Conservation (phyloP, 2,797 vertebrate genomes). For the Tamandua tetradactyla region DNA sequence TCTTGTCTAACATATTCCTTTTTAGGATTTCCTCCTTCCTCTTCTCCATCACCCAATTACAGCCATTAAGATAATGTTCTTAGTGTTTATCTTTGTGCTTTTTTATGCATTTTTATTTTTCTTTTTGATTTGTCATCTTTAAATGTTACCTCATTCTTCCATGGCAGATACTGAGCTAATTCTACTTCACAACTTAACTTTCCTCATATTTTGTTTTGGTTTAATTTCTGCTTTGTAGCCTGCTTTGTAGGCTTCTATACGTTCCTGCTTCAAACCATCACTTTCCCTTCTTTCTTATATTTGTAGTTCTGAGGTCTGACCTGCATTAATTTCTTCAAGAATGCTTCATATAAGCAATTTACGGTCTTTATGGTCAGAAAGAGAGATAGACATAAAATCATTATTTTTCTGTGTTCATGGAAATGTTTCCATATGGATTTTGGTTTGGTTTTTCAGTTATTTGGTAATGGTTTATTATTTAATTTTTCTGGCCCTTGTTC, state of each 20-base stretch:
- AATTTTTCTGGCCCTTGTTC: not conserved
- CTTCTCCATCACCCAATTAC: not conserved
- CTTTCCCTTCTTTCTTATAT: not conserved
- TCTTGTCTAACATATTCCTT: not conserved
- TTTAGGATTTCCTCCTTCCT: not conserved
- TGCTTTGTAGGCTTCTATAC: not conserved
- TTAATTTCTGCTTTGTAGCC: not conserved
- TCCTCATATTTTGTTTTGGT: not conserved
- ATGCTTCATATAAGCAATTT: not conserved
- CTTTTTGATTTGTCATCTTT: not conserved
- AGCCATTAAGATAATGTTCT: not conserved
- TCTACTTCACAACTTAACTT: not conserved
- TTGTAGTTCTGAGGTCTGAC: no score
- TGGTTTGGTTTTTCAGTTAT: not conserved
- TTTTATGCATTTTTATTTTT: not conserved
- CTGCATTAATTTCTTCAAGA: not conserved
- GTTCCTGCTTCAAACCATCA: not conserved
- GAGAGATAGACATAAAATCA: not conserved
- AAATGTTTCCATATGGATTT: not conserved
- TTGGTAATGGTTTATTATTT: not conserved
- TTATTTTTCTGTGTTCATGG: not conserved
- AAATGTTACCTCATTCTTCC: not conserved
- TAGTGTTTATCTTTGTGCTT: not conserved
- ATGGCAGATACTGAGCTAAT: not conserved
- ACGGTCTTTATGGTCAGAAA: not conserved